These are phyloP conservation scores for Zaprionus davidi DNA, from an alignment of 1,140 invertebrate genomes.

Conservation along the genomic window DNA sequence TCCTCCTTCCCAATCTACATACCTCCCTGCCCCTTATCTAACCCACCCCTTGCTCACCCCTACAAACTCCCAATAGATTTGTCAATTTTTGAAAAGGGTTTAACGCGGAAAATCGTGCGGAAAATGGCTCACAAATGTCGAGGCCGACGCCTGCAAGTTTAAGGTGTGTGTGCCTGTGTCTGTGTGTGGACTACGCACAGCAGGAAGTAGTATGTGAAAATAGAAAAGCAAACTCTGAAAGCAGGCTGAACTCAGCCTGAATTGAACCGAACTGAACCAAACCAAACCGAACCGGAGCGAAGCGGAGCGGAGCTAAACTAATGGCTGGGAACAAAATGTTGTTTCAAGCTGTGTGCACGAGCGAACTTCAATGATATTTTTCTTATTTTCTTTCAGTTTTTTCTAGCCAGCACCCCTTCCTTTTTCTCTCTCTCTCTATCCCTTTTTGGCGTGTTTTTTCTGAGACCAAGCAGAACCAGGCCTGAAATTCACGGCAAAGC, in stretches of 20 bases:
- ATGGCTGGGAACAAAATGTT: conserved; percentile 76
- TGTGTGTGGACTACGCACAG: conserved; percentile 30
- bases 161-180: conserved; percentile 19
- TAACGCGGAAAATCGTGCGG: conserved; percentile 63
- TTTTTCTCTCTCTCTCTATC: conserved; percentile 30
- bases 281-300: conserved; percentile 41
- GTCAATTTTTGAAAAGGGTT: conserved; percentile 54
- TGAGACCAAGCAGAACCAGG: conserved; percentile 14
- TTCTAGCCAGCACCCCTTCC: neutral
- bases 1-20: neutral
- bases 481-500: conserved; percentile 34
- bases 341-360: conserved; percentile 81
- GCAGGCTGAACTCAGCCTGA: conserved; percentile 21
- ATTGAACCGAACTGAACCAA: conserved; percentile 15
- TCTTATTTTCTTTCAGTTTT: conserved; percentile 40
- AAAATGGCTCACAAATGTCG: conserved; percentile 54
- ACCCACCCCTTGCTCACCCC: neutral
- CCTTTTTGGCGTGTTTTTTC: conserved; percentile 20
- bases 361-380: conserved; percentile 76
- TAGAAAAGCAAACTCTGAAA: conserved; percentile 10
- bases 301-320: conserved; percentile 63
- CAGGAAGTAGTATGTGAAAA: conserved; percentile 48
- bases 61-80: conserved; percentile 32
- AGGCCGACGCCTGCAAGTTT: conserved; percentile 4
- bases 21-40: too few relatives aligned